A percentile compares a stretch with the other conserved stretches of the same genome.
phyloP scores from a whole-genome alignment of 2,797 vertebrate species.

The Melanotaenia pygmaea region DNA sequence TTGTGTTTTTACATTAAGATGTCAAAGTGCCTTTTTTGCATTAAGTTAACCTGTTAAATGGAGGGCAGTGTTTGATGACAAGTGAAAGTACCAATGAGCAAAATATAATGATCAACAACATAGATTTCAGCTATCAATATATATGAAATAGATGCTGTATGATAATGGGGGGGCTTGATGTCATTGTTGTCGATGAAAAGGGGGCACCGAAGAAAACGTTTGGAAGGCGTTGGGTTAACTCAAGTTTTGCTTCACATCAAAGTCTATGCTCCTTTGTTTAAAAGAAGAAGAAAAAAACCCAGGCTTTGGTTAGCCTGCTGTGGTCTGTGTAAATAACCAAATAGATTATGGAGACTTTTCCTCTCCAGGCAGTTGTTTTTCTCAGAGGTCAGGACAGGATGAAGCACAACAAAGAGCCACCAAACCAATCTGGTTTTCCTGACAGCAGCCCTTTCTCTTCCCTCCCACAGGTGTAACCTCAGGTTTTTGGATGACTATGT shows the following conservation, averaged over 20 bases:
- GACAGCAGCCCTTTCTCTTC: conserved; percentile 29
- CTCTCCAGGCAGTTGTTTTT: conserved; percentile 51
- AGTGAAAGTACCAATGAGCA: too few species aligned
- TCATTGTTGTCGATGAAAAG: too few species aligned
- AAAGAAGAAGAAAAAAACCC: conserved; percentile 1
- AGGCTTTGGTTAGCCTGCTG: conserved; percentile 26
- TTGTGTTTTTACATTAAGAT: neutral
- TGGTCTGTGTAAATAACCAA: conserved; percentile 41
- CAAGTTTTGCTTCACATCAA: conserved; percentile 41
- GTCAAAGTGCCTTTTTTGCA: neutral
- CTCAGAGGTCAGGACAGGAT: conserved; percentile 54
- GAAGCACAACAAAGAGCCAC: conserved; percentile 44
- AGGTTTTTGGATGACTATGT: conserved; percentile 24
- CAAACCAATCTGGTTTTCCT: conserved; percentile 30
- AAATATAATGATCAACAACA: too few species aligned
- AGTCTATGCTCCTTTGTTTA: conserved; percentile 50
- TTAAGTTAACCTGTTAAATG: neutral
- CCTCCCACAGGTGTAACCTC: conserved; percentile 27
- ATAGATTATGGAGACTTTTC: conserved; percentile 28
- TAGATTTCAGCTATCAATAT: too few species aligned
- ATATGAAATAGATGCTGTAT: too few species aligned
- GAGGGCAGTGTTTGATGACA: neutral
- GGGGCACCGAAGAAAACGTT: too few species aligned
- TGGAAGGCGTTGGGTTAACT: too few species aligned
- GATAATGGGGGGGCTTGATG: too few species aligned